Evolutionary conservation across 1,140 invertebrate species (phyloP), one percentile per base, ranked within the genome.

Genomic region (Caerostris extrusa): DNA sequence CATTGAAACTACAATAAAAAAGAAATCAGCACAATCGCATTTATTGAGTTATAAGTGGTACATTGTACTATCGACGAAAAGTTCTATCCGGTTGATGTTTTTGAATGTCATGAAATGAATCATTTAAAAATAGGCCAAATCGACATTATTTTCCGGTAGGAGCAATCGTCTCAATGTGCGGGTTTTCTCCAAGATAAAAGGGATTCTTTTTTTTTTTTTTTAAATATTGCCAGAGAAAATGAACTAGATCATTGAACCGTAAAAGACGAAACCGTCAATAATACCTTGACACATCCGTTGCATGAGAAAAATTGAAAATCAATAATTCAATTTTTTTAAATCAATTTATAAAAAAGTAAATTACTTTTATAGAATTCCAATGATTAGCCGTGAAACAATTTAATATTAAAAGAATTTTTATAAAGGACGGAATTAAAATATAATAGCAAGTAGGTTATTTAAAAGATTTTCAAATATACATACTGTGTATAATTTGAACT

Each of bases 201-300:
- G 5, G 4, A 12, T 77, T 50, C 71, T 50, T 77, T 77, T 77
- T 77, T 77, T 12, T 19, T 53, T 50, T 77, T 77, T 50, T 50
- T 17, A 67, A 77, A 77, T 53, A 77, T 77, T 77, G 19, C 71
- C 71, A 77, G 71, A 53, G 71, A 77, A 77, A 77, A 77, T 77
- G 71, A 77, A 77, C 71, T 77, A 50, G 71, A 77, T 77, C 50
- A 34, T 19, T 53, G 71, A 53, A 77, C 19, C 71, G 34, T 77
- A 34, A 77, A 77, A 77, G 71, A 34, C 34, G 71, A 19, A 77
- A 50, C 71, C 53, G 71, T 50, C 71, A 77, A 77, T 77, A 77
- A 77, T 77, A 19, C 34, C 50, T 77, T 77, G 71, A 53, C 34
- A 53, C 71, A 77, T 77, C 71, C 53, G 3, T 50, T 4, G 34